Base-by-base conservation (phyloP, 2,797 vertebrate genomes). In the Numenius phaeopus region DNA sequence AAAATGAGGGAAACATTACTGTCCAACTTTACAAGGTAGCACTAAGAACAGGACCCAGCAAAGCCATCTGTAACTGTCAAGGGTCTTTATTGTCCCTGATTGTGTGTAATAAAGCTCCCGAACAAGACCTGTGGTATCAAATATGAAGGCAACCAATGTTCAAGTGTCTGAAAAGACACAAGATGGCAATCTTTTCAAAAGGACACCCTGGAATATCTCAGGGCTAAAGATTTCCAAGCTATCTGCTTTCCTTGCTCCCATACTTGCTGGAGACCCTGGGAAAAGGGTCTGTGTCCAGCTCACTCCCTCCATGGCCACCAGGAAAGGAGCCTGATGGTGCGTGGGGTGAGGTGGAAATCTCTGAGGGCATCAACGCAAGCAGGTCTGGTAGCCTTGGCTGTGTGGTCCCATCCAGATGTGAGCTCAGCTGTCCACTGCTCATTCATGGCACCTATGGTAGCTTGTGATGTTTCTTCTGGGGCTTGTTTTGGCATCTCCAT, bases 151-250 rank as follows among this genome's bases (percentile, higher is more conserved):
- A 40, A 30, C 9, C 32, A 4, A 23, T 0, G 3, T 3, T 87
- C 30, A 3, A 61, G 46, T 14, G 42, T 11, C 79, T 69, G 91
- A 20, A 19, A 61, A 76, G 95, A 95, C 97, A 81, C 95, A 88
- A 96, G 97, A 24, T 95, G 95, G 91, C 97, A 95, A 95, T 96
- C 89, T 95, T 92, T 26, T 54, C 92, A 19, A 92, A 89, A 95
- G 85, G 57, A 92, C 84, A 46, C 24, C 26, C 65, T 78, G 37
- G 21, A 49, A 11, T 57, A 42, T 29, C 61, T 34, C 0, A 0
- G 49, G 29, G 67, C n/a, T 81, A 1, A 9, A 26, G 37, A 22
- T 29, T 77, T 46, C 52, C 21, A 24, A 65, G 71, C 9, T n/a
- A 3, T 46, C 27, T 1, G 44, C 64, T 59, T 40, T 42, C 26